A percentile compares a stretch with the other conserved stretches of the same genome.
These are phyloP conservation scores for Trichogramma pretiosum DNA, from an alignment of 1,140 invertebrate species.

Conservation along the genomic window DNA sequence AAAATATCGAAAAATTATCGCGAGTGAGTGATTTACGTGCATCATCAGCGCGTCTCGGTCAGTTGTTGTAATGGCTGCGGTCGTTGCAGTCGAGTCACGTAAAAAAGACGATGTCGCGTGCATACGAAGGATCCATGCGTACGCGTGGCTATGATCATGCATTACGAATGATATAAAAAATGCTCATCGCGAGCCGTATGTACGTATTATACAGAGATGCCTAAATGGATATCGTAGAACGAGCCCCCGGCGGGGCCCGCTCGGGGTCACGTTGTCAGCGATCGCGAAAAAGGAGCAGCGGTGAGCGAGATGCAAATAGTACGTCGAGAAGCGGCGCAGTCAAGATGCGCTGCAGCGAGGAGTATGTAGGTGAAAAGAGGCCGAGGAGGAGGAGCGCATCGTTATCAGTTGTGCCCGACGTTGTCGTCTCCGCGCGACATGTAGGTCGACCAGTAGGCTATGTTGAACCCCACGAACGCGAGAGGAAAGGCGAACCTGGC, in stretches of 20 bases:
- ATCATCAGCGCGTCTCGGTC: too few species aligned
- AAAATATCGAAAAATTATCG: too few species aligned
- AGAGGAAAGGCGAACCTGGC: conserved; percentile 86
- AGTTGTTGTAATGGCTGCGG: too few species aligned
- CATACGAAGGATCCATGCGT: too few species aligned
- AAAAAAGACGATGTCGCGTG: too few species aligned
- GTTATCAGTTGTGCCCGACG: conserved; percentile 15
- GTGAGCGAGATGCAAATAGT: not conserved
- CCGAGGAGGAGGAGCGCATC: not conserved
- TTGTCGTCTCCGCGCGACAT: conserved; percentile 63
- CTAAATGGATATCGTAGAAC: not conserved
- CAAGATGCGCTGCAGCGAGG: not conserved
- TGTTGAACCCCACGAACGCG: conserved; percentile 87
- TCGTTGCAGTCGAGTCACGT: too few species aligned
- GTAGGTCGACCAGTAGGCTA: conserved; percentile 89
- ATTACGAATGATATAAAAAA: too few species aligned
- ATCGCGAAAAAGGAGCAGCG: not conserved
- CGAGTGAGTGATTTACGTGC: too few species aligned
- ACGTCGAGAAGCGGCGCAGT: not conserved
- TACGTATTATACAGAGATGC: not conserved
- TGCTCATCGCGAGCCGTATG: too few species aligned
- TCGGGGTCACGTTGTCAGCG: too few species aligned
- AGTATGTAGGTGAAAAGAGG: conserved; percentile 1
- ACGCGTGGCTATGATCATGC: too few species aligned
- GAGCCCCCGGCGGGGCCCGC: too few species aligned